These are phyloP conservation scores for Amyelois transitella DNA, from an alignment of 1,140 invertebrate genomes.

Conservation along the genomic window DNA sequence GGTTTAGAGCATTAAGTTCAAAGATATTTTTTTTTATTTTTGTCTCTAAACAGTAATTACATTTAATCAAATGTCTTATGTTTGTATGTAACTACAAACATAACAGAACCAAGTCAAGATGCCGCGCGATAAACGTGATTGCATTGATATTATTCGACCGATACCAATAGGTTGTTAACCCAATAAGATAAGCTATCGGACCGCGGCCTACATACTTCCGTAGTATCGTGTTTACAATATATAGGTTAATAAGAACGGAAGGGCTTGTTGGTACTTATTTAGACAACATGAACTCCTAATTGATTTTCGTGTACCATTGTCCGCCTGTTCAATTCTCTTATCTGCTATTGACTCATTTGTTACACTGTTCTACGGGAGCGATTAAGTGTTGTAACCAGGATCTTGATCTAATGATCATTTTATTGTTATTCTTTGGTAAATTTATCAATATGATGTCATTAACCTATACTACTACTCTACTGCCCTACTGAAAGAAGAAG, in stretches of 20 bases:
- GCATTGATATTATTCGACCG: conserved; percentile 32
- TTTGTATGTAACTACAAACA: background rate
- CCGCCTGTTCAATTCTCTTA: too few relatives aligned
- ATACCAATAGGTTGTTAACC: conserved; percentile 66
- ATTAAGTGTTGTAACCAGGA: too few relatives aligned
- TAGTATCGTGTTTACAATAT: conserved; percentile 6
- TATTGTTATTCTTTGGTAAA: too few relatives aligned
- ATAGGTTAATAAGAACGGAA: conserved; percentile 1
- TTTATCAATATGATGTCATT: too few relatives aligned
- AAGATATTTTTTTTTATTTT: too few relatives aligned
- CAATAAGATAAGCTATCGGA: conserved; percentile 62
- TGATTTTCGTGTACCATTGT: too few relatives aligned
- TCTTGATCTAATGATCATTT: too few relatives aligned
- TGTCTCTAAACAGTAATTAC: background rate
- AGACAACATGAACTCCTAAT: background rate
- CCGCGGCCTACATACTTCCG: conserved; percentile 64
- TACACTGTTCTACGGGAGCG: too few relatives aligned
- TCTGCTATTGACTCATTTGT: too few relatives aligned
- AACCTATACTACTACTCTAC: too few relatives aligned
- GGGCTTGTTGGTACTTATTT: background rate
- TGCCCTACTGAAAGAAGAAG: too few relatives aligned
- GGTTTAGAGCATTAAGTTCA: too few relatives aligned
- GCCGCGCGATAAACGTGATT: conserved; percentile 51
- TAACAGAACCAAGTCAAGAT: conserved; percentile 23
- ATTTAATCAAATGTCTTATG: background rate